Evolutionary conservation across 2,113 vertebrate genomes (phyloP), one percentile per base, ranked within the genome.

Genomic region (Mesoclemmys tuberculata): DNA sequence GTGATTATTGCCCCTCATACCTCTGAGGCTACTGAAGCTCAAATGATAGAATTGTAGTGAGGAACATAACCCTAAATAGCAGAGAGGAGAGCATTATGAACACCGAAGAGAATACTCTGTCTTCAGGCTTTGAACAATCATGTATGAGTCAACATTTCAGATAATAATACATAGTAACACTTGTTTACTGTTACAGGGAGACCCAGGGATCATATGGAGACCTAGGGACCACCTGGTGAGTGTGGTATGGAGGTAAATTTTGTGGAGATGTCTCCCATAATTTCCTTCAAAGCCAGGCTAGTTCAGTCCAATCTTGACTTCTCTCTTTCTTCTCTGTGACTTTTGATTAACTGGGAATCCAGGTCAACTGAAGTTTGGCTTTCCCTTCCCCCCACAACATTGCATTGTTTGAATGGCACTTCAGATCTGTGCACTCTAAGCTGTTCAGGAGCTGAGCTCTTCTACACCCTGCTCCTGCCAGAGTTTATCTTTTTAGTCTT

Each of bases 261-360:
- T 22, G 41, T 22, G 10, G 22, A 44, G 79, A 88, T 54, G 41
- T 82, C 58, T 75, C 75, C 41, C 35, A 3, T 88, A 74, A 83
- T 88, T 87, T 41, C 87, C 7, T 84, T 88, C 56, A 14, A 52
- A 92, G 68, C 21, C 80, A 41, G 79, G 52, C 41, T 80, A 22
- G 13, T 88, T 87, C 51, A 81, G 80, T 80, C 94, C 48, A 79
- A 19, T 24, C 78, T 88, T 80, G 1, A 2, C 80, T 94, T 84
- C n/a, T 9, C 29, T 90, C 56, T 54, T 88, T 96, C 92, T 91
- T 81, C 54, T 92, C n/a, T 83, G 3, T 94, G 83, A 71, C 56
- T 96, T 95, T 80, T 97, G 92, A 84, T 92, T 95, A 94, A 94
- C 85, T 86, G 92, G 64, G 79, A 58, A 77, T 94, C 80, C 16